Percentiles rank a stretch among this genome's conserved stretches.
phyloP scores from a whole-genome alignment of 2,888 invertebrate genomes.

The Ditula angustiorana region DNA sequence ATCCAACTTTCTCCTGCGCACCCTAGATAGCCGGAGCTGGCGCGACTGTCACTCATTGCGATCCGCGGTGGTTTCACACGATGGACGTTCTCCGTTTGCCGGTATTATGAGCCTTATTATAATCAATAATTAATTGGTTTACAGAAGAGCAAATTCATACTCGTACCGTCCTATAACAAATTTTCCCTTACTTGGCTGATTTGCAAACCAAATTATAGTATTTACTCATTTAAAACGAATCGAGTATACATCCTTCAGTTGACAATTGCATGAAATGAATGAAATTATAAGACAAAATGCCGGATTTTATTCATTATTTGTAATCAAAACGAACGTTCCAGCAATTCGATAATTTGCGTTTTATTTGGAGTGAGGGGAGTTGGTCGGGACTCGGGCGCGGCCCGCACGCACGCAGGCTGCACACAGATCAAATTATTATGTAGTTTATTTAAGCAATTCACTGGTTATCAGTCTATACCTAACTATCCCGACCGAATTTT shows the following conservation, averaged over 20 bases:
- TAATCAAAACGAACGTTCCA: slow-evolving; percentile 49
- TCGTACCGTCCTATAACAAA: too few species aligned
- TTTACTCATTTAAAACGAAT: neutral
- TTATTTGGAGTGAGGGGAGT: slow-evolving; percentile 50
- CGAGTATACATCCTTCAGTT: slow-evolving; percentile 4
- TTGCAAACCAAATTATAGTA: neutral
- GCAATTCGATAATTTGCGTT: slow-evolving; percentile 58
- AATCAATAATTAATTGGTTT: too few species aligned
- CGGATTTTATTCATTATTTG: slow-evolving; percentile 44
- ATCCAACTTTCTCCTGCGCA: slow-evolving; percentile 48
- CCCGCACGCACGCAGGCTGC: slow-evolving; percentile 5
- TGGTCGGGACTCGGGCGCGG: slow-evolving; percentile 28
- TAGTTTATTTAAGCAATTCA: slow-evolving; percentile 15
- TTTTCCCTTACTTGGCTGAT: too few species aligned
- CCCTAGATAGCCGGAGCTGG: slow-evolving; percentile 47
- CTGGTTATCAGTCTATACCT: slow-evolving; percentile 22
- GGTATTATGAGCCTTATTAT: neutral
- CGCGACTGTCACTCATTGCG: slow-evolving; percentile 43
- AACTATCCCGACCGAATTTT: slow-evolving; percentile 4
- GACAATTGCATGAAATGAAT: slow-evolving; percentile 44
- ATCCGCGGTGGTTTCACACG: slow-evolving; percentile 37
- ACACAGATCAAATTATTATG: neutral
- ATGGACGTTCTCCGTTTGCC: neutral
- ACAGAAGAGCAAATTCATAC: too few species aligned
- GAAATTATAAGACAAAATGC: slow-evolving; percentile 45